A percentile compares a stretch with the other conserved stretches of the same genome.
Evolutionary conservation across 2,113 vertebrate genomes (phyloP).

Genomic region (Accipiter virgatus): DNA sequence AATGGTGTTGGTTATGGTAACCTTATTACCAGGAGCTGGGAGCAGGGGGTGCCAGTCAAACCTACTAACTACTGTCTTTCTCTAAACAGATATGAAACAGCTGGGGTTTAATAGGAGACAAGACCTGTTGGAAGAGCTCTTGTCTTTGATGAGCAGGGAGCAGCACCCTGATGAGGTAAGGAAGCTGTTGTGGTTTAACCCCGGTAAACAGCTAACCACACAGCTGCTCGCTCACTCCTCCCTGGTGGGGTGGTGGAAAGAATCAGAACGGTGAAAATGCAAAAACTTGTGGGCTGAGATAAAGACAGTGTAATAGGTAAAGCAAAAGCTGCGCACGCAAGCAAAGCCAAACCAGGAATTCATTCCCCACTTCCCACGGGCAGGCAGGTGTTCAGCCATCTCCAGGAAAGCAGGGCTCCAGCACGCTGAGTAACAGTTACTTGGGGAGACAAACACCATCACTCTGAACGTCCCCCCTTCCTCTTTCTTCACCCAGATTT

Average conservation of each 20-base stretch:
- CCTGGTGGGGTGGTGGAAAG: not conserved
- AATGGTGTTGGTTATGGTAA: not conserved
- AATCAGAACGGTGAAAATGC: not conserved
- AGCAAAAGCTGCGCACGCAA: accelerated
- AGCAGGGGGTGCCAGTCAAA: not conserved
- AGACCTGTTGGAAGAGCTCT: slow-evolving; percentile 78
- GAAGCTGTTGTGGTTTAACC: not conserved
- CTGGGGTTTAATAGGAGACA: slow-evolving; percentile 72
- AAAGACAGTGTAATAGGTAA: not conserved
- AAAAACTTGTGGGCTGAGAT: not conserved
- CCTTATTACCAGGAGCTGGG: not conserved
- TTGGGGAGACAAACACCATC: not conserved
- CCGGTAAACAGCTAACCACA: not conserved
- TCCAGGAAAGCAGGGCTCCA: not conserved
- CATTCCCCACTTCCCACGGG: not conserved
- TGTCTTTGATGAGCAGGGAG: slow-evolving; percentile 89
- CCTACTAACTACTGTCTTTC: not conserved
- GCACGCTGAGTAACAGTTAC: accelerated
- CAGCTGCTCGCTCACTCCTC: accelerated
- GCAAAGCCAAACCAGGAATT: not conserved
- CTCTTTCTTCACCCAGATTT: not conserved
- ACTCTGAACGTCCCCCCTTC: accelerated
- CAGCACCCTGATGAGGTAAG: slow-evolving; percentile 83
- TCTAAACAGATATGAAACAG: slow-evolving; percentile 76
- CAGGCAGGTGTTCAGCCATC: not conserved